Evolutionary conservation across 2,888 invertebrate genomes (phyloP).

Genomic region (Heteropelma amictum): DNA sequence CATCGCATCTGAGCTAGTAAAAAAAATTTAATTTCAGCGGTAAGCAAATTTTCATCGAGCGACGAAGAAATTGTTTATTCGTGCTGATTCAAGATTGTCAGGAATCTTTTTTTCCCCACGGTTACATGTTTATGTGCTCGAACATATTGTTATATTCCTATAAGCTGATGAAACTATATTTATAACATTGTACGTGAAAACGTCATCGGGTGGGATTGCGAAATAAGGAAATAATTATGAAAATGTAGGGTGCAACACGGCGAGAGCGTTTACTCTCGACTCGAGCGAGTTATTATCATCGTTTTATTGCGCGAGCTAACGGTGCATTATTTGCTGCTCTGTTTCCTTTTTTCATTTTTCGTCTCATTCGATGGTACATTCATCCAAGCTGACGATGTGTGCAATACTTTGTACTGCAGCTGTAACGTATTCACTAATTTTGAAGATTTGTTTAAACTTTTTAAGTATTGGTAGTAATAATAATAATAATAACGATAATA

Average conservation of each 20-base stretch:
- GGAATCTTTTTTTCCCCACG: no score
- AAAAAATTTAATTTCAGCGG: no score
- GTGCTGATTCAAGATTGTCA: no score
- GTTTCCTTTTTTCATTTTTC: constrained; percentile 15
- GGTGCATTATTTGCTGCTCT: constrained; percentile 34
- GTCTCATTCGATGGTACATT: constrained; percentile 21
- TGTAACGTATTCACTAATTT: neutral
- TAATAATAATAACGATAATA: no score
- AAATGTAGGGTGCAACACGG: constrained; percentile 57
- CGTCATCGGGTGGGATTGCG: constrained; percentile 59
- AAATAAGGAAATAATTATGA: constrained; percentile 72
- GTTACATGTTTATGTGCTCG: no score
- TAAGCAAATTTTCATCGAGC: no score
- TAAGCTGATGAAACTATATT: neutral
- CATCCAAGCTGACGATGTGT: constrained; percentile 28
- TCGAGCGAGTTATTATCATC: constrained; percentile 55
- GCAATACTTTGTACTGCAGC: neutral
- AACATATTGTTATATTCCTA: no score
- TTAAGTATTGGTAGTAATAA: no score
- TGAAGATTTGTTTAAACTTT: no score
- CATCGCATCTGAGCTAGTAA: no score
- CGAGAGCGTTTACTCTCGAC: constrained; percentile 43
- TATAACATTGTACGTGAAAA: constrained; percentile 5
- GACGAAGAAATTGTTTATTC: no score
- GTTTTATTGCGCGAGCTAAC: constrained; percentile 54